Evolutionary conservation across 2,888 invertebrate genomes (phyloP), one percentile per base, ranked within the genome.

Genomic region (Scaptomyza tumidula): DNA sequence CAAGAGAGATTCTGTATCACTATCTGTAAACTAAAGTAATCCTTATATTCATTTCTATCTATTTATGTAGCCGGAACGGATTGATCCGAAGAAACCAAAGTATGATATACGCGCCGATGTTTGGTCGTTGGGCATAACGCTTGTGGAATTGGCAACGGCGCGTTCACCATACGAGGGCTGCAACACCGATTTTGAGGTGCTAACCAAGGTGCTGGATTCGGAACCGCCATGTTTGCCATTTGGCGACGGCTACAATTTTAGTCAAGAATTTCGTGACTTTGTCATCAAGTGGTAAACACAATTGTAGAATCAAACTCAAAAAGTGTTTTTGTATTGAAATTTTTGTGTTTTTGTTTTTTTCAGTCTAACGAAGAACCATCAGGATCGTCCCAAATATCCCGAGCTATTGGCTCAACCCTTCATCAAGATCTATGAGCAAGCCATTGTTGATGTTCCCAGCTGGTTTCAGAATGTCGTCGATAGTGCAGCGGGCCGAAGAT

Each of bases 91-190:
- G 69, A 95, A 97, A 91, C 98, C 98, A 57, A 98, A 98, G 93
- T 99, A 99, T 92, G 99, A 99, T 93, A 98, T 99, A 90, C 95
- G 99, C 85, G 99, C 99, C 19, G 99, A 99, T 93, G 99, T 99
- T 54, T 99, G 99, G 99, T 98, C 98, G 78, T 94, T 99, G 80
- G 99, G 99, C 81, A 98, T 98, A 89, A 98, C 98, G 59, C 93
- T 98, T 64, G 97, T 99, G 55, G 99, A 99, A 93, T 93, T 99
- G 89, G 99, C 99, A 48, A 98, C 98, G 13, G 99, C 98, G 56
- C 95, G 96, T 79, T 99, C 98, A 92, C 99, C 99, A 0, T 98
- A 98, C 92, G 94, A 95, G 91, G 97, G 98, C 93, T 99, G 99
- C 92, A 96, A 96, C 93, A 98, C 97, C 89, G 99, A 99, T 93